Percentiles rank a stretch among this genome's conserved stretches.
Evolutionary conservation across 2,888 invertebrate species (phyloP).

Genomic region (Scaptomyza tumidula): DNA sequence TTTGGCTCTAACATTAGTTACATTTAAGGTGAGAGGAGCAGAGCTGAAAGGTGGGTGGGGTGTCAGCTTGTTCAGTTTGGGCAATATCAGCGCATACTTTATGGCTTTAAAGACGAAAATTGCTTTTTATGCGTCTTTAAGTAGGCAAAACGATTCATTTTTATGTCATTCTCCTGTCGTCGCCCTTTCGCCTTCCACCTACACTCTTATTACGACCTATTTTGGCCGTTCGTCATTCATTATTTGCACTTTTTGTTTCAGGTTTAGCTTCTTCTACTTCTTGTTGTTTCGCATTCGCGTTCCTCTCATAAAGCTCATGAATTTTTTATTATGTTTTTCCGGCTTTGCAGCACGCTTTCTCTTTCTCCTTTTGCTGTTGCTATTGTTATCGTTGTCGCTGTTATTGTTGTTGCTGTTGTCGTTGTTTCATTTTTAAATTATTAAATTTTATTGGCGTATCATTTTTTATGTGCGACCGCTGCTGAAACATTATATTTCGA

Average conservation of each 20-base stretch:
- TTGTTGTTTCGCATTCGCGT: slow-evolving; percentile 48
- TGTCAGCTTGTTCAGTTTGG: neutral
- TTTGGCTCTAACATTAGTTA: slow-evolving; percentile 25
- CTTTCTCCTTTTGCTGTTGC: neutral
- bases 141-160: slow-evolving; percentile 80
- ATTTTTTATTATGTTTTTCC: slow-evolving; percentile 76
- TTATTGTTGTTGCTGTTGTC: slow-evolving; percentile 20
- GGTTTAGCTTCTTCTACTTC: neutral
- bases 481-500: slow-evolving; percentile 81
- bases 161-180: slow-evolving; percentile 72
- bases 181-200: neutral
- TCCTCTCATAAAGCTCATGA: slow-evolving; percentile 70
- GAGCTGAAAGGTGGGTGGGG: neutral
- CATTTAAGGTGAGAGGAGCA: slow-evolving; percentile 6
- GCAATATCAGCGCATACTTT: slow-evolving; percentile 61
- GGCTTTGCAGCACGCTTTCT: slow-evolving; percentile 49
- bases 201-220: slow-evolving; percentile 2
- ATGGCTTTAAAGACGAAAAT: slow-evolving; percentile 73
- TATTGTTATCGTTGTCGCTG: neutral
- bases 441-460: slow-evolving; percentile 80
- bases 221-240: slow-evolving; percentile 72
- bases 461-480: slow-evolving; percentile 77
- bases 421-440: slow-evolving; percentile 79
- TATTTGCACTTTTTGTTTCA: slow-evolving; percentile 76
- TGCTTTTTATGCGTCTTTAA: slow-evolving; percentile 80